These are phyloP conservation scores for Harmothoe impar DNA, from an alignment of 2,888 invertebrate genomes.

Conservation along the genomic window DNA sequence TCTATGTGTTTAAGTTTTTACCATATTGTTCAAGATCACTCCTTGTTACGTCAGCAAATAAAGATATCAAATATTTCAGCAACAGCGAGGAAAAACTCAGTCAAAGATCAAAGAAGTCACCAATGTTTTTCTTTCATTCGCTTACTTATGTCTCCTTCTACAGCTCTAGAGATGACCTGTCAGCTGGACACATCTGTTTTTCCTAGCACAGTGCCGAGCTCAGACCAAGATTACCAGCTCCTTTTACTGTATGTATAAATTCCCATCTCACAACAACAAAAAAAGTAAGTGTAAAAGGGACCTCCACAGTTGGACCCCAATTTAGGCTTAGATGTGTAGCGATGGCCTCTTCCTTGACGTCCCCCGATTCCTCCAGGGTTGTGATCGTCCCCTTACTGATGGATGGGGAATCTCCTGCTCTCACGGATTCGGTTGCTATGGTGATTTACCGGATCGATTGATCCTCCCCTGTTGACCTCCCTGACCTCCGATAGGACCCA, in stretches of 20 bases:
- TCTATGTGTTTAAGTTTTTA: too few species aligned
- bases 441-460: constrained; percentile 33
- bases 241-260: not conserved
- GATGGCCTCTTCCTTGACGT: not conserved
- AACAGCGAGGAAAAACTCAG: not conserved
- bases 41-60: too few species aligned
- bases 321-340: not conserved
- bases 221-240: not conserved
- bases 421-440: constrained; percentile 15
- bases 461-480: not conserved
- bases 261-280: too few species aligned
- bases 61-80: too few species aligned
- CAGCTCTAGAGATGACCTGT: not conserved
- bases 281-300: not conserved
- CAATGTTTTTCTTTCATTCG: not conserved
- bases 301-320: not conserved
- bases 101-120: not conserved
- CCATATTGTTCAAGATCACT: too few species aligned
- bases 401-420: not conserved
- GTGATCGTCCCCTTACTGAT: not conserved
- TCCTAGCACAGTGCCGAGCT: not conserved
- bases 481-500: not conserved
- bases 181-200: not conserved
- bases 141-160: not conserved
- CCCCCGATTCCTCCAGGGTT: not conserved